Evolutionary conservation across 1,140 invertebrate genomes (phyloP).

Genomic region (Ceratina australensis): DNA sequence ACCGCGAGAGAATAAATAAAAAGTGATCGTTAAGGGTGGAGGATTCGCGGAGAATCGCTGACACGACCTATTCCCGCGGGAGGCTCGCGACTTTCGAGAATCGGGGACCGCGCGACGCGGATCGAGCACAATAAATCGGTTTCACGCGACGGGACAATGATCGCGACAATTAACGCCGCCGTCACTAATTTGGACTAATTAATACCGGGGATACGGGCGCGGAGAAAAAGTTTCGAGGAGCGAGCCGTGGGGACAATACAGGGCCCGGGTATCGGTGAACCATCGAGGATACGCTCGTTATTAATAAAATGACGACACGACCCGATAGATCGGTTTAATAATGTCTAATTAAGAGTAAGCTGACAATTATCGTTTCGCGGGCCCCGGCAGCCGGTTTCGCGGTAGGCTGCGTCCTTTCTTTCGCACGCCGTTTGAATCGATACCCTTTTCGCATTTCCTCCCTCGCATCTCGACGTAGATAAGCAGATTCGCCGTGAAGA

Average conservation of each 20-base stretch:
- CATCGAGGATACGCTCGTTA: conserved; percentile 56
- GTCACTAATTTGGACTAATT: conserved; percentile 64
- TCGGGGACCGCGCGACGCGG: conserved; percentile 29
- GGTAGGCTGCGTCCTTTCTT: conserved; percentile 30
- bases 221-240: conserved; percentile 55
- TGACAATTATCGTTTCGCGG: conserved; percentile 42
- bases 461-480: not conserved
- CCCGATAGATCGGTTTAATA: conserved; percentile 56
- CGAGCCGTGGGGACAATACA: conserved; percentile 29
- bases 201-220: conserved; percentile 40
- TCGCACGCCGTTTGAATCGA: not conserved
- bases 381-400: conserved; percentile 6
- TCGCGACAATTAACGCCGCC: conserved; percentile 59
- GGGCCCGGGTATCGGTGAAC: conserved; percentile 47
- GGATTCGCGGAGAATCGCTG: conserved; percentile 26
- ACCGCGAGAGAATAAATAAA: not conserved
- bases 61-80: conserved; percentile 42
- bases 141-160: conserved; percentile 58
- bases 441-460: not conserved
- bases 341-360: conserved; percentile 60
- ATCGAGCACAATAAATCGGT: conserved; percentile 60
- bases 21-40: conserved; percentile 41
- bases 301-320: conserved; percentile 54
- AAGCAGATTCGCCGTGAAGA: not conserved
- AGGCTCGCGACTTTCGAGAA: conserved; percentile 26